These are phyloP conservation scores for Phyllotis vaccarum DNA, from an alignment of 2,797 vertebrate genomes.

Conservation along the genomic window DNA sequence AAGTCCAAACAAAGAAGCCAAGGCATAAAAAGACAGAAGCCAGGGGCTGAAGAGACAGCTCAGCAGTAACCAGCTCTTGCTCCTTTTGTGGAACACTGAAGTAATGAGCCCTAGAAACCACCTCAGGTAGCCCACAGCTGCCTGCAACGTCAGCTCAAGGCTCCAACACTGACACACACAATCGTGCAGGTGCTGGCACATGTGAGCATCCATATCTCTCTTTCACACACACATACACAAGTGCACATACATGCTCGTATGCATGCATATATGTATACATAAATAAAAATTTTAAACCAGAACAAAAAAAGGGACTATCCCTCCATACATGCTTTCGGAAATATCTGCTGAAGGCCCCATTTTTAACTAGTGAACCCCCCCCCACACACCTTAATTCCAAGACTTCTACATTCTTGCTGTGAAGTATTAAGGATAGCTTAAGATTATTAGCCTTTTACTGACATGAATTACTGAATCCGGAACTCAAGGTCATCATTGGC, in stretches of 20 bases:
- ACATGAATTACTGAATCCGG: neutral
- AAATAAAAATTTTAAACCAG: neutral
- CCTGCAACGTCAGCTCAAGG: neutral
- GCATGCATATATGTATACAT: neutral
- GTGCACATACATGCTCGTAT: neutral
- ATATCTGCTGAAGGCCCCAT: neutral
- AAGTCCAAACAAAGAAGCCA: conserved; percentile 47
- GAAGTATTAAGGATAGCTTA: neutral
- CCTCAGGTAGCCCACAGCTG: too few relatives aligned
- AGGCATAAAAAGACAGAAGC: conserved; percentile 44
- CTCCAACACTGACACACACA: too few relatives aligned
- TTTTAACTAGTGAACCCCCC: conserved; percentile 68
- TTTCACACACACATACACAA: neutral
- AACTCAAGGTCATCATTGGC: neutral
- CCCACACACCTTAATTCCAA: neutral
- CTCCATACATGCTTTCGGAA: conserved; percentile 21
- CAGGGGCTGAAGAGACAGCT: neutral
- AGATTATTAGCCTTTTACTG: neutral
- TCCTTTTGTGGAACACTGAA: neutral
- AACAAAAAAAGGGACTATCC: neutral
- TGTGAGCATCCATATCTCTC: too few relatives aligned
- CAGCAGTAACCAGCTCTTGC: neutral
- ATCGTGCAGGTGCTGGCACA: neutral
- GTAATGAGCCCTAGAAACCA: neutral
- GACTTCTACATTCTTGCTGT: neutral